Conservation (phyloP, 1,140 invertebrate species). For the Zophobas morio region DNA sequence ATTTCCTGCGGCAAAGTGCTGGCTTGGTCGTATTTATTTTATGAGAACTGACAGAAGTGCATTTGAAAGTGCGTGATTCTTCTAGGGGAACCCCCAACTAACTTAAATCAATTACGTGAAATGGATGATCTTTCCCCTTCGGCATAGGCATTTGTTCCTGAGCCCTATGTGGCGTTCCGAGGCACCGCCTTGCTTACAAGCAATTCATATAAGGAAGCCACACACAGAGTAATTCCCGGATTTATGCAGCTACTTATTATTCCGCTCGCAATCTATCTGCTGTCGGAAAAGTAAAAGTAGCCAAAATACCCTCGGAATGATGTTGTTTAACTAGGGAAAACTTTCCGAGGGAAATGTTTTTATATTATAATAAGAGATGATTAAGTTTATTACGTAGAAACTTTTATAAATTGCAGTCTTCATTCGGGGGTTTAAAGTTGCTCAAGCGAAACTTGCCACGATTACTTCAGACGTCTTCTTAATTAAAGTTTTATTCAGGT, state of each 20-base stretch:
- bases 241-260: conserved; percentile 53
- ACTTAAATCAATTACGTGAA: conserved; percentile 34
- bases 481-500: conserved; percentile 11
- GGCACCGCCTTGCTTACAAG: conserved; percentile 27
- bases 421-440: conserved; percentile 6
- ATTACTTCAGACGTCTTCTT: neutral
- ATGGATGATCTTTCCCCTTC: conserved; percentile 22
- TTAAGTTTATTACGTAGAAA: conserved; percentile 30
- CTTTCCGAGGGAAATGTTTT: conserved; percentile 27
- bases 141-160: conserved; percentile 1
- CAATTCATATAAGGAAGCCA: conserved; percentile 50
- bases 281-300: conserved; percentile 36
- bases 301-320: conserved; percentile 23
- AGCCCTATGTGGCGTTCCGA: neutral
- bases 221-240: conserved; percentile 48
- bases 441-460: conserved; percentile 2
- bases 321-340: conserved; percentile 7
- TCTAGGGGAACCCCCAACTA: conserved; percentile 12
- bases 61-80: conserved; percentile 34
- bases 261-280: conserved; percentile 45
- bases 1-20: conserved; percentile 36
- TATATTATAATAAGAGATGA: conserved; percentile 31
- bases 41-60: conserved; percentile 36
- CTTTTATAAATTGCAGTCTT: conserved; percentile 21
- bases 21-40: conserved; percentile 12